Percentiles rank a stretch among this genome's conserved stretches.
Conservation (phyloP, 2,888 invertebrate genomes). For the Reticulitermes lucifugus region DNA sequence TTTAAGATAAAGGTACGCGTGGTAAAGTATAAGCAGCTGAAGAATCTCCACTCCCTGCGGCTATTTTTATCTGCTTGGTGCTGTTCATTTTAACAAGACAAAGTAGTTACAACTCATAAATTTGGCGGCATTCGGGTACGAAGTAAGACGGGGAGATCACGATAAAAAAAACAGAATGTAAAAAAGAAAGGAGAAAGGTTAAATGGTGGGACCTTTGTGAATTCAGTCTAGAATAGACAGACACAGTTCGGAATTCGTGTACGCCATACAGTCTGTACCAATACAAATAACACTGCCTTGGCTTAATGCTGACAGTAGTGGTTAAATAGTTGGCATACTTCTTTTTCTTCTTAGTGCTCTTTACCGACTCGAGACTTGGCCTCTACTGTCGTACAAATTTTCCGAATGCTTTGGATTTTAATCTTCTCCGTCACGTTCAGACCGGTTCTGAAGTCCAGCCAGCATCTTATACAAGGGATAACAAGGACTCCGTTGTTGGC, state of each 20-base stretch:
- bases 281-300: background rate
- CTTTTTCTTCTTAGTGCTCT: no score
- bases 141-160: slow-evolving; percentile 12
- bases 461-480: no score
- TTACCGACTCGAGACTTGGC: no score
- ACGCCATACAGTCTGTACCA: background rate
- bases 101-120: slow-evolving; percentile 33
- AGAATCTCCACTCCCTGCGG: background rate
- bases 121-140: slow-evolving; percentile 27
- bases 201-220: slow-evolving; percentile 20
- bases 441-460: no score
- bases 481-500: no score
- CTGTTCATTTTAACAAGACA: slow-evolving; percentile 28
- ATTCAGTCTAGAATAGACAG: slow-evolving; percentile 23
- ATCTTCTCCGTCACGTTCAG: no score
- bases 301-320: background rate
- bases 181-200: background rate
- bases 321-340: no score
- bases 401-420: no score
- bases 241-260: slow-evolving; percentile 3
- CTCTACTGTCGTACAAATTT: no score
- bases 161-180: slow-evolving; percentile 18
- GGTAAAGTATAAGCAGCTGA: slow-evolving; percentile 1
- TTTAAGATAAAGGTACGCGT: background rate
- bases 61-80: slow-evolving; percentile 29